Conservation (phyloP, 2,888 invertebrate genomes). For the Spicauda simplicius region DNA sequence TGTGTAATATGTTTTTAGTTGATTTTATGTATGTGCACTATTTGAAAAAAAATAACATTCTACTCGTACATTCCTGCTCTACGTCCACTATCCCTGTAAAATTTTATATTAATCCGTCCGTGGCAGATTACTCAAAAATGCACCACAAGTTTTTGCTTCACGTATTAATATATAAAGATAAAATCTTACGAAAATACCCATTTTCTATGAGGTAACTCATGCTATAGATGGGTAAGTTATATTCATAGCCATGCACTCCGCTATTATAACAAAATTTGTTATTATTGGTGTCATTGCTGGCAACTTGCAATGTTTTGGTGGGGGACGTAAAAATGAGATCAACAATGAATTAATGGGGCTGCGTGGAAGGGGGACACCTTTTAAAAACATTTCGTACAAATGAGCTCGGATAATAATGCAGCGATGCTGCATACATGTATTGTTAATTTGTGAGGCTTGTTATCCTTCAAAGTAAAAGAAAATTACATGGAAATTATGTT, state of each 20-base stretch:
- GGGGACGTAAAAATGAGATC: constrained; percentile 15
- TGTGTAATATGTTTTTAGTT: no score
- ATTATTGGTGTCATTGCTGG: constrained; percentile 28
- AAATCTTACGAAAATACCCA: no score
- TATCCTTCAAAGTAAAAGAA: background rate
- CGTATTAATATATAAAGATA: no score
- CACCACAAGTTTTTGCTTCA: no score
- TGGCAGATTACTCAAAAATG: no score
- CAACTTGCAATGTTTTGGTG: constrained; percentile 11
- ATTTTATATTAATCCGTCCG: no score
- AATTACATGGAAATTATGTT: background rate
- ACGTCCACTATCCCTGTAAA: no score
- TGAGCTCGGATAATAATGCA: background rate
- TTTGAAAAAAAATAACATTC: no score
- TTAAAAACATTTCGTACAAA: background rate
- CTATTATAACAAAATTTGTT: constrained; percentile 11
- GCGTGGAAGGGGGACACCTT: constrained; percentile 7
- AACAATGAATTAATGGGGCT: constrained; percentile 23
- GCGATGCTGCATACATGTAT: background rate
- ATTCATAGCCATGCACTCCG: background rate
- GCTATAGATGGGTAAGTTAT: no score
- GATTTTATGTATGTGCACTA: no score
- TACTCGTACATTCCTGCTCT: no score
- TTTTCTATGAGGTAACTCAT: no score
- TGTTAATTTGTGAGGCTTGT: background rate